Base-by-base conservation (phyloP, 2,113 vertebrate genomes). In the Anthoscopus minutus region DNA sequence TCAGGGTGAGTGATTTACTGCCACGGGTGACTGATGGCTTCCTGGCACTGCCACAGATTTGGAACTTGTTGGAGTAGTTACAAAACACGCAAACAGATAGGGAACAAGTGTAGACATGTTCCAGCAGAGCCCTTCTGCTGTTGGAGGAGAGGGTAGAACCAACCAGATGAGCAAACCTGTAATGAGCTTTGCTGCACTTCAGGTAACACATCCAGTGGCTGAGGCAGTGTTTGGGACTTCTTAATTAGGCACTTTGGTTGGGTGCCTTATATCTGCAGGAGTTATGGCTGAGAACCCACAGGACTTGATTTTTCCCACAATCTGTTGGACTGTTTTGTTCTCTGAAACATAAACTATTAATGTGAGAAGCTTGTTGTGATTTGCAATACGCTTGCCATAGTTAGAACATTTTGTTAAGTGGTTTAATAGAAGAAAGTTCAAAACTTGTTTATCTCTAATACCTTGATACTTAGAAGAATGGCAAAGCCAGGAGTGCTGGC, bases 1-100 rank as follows among this genome's bases (percentile, higher is more conserved):
- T 37, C 58, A 91, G 98, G 13, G 98, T 99, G 86, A 97, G 99
- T 96, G 21, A 18, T n/a, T 6, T 16, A 28, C n/a, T 93, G 71
- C 38, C 81, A 24, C 42, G 11, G 58, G 21, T 28, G 37, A 15
- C n/a, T 51, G 66, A 15, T 14, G 42, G 15, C 37, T 35, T 79
- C 44, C 69, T 65, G 77, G 13, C 17, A 1, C 76, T 33, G 28
- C 25, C 28, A 9, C 40, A 8, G 16, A 4, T 14, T 27, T 40
- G 30, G 24, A 10, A 6, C 11, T 57, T 24, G 62, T 21, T 40
- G 81, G 17, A 40, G 30, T 37, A 45, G 35, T 44, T 79, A 27
- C 1, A 11, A 8, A 84, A 47, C 20, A 1, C 0, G 0, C 24
- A 31, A 74, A n/a, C 7, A 31, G 50, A 28, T 38, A 28, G 42